Conservation (phyloP, 2,113 vertebrate genomes). For the Cinclus cinclus region DNA sequence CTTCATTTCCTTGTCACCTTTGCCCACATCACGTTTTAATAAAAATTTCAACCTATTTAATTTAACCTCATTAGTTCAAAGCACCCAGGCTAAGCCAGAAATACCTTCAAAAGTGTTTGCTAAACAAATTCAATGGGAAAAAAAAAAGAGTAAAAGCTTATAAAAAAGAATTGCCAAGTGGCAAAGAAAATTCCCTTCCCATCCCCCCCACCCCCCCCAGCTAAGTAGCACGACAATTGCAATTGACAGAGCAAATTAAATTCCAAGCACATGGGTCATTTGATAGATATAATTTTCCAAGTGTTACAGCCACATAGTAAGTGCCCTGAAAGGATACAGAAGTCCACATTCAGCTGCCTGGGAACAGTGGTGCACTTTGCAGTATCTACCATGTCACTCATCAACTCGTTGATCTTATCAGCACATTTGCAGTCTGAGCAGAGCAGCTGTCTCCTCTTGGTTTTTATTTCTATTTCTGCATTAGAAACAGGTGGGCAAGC, state of each 20-base stretch:
- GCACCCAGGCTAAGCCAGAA: neutral
- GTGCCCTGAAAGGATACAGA: neutral
- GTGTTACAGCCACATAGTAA: neutral
- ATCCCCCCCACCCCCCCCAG: no score
- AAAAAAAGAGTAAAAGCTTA: neutral
- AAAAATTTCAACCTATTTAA: neutral
- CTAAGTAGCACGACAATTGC: slow-evolving; percentile 64
- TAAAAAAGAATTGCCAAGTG: slow-evolving; percentile 54
- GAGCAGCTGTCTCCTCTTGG: slow-evolving; percentile 32
- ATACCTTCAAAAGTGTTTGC: slow-evolving; percentile 11
- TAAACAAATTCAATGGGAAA: slow-evolving; percentile 37
- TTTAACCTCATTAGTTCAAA: neutral
- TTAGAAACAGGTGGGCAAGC: slow-evolving; percentile 52
- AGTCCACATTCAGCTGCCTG: slow-evolving; percentile 1
- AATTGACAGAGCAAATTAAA: slow-evolving; percentile 72
- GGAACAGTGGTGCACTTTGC: neutral
- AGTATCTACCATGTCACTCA: neutral
- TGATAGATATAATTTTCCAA: slow-evolving; percentile 67
- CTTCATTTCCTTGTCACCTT: neutral
- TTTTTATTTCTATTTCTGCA: slow-evolving; percentile 61
- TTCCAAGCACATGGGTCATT: slow-evolving; percentile 47
- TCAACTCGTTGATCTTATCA: slow-evolving; percentile 50
- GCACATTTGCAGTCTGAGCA: slow-evolving; percentile 37
- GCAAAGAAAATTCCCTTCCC: slow-evolving; percentile 34
- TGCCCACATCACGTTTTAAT: neutral